phyloP scores from a whole-genome alignment of 2,113 vertebrate species.

The Tupaia chinensis region DNA sequence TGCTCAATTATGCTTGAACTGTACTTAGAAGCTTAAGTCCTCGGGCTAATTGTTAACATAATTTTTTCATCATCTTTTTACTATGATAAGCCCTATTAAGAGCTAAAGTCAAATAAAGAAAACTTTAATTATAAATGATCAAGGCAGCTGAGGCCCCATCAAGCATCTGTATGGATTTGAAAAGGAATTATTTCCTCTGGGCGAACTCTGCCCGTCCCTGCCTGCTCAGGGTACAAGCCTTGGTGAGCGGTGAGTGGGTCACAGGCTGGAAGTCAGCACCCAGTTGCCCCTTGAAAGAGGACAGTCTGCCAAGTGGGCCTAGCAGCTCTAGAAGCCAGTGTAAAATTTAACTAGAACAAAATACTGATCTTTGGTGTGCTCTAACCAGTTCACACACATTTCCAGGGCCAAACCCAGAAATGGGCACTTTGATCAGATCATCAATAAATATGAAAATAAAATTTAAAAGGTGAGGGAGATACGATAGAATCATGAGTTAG shows the following conservation, averaged over 20 bases:
- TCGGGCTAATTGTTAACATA: neutral
- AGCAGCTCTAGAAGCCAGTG: neutral
- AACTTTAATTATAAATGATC: conserved; percentile 10
- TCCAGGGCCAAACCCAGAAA: neutral
- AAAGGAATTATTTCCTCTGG: conserved; percentile 2
- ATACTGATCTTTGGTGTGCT: neutral
- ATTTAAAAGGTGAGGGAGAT: neutral
- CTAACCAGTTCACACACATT: neutral
- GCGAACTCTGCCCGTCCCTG: neutral
- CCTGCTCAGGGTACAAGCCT: neutral
- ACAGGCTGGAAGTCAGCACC: neutral
- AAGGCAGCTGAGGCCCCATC: neutral
- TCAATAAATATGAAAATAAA: neutral
- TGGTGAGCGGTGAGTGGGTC: neutral
- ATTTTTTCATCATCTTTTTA: conserved; percentile 13
- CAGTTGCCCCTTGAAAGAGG: neutral
- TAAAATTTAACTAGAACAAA: neutral
- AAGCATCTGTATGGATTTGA: neutral
- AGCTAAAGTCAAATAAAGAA: conserved; percentile 7
- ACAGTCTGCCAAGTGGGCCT: neutral
- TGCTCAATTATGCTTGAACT: neutral
- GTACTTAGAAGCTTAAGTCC: conserved; percentile 36
- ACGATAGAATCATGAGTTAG: neutral
- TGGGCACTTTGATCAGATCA: neutral
- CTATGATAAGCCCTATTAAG: neutral